Conservation (phyloP, 1,140 invertebrate species). For the Ips nitidus region DNA sequence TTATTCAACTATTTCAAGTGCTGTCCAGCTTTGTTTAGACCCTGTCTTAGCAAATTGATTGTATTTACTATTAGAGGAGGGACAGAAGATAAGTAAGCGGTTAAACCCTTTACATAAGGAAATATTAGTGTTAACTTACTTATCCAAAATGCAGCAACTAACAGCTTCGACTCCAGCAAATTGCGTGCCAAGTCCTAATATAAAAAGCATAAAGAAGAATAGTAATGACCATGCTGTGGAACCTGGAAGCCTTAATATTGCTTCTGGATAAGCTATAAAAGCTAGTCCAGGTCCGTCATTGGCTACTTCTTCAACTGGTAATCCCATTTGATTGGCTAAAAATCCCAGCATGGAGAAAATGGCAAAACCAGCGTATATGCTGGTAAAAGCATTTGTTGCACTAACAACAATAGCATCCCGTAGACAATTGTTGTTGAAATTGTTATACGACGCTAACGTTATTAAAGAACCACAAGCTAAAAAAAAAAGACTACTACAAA, state of each 20-base stretch:
- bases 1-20: too few relatives aligned
- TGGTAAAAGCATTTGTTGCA: slow-evolving; percentile 70
- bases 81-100: too few relatives aligned
- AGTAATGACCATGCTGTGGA: slow-evolving; percentile 77
- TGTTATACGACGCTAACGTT: slow-evolving; percentile 74
- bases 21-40: too few relatives aligned
- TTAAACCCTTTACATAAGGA: too few relatives aligned
- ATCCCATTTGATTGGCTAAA: slow-evolving; percentile 66
- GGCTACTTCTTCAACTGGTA: slow-evolving; percentile 62
- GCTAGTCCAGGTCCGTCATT: slow-evolving; percentile 74
- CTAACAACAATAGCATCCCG: slow-evolving; percentile 70
- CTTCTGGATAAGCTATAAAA: slow-evolving; percentile 81
- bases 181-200: slow-evolving; percentile 75
- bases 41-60: too few relatives aligned
- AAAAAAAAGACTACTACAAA: slow-evolving; percentile 11
- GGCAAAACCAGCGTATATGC: slow-evolving; percentile 73
- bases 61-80: too few relatives aligned
- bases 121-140: slow-evolving; percentile 44
- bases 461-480: slow-evolving; percentile 66
- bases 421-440: slow-evolving; percentile 72
- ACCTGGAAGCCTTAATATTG: slow-evolving; percentile 73
- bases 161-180: slow-evolving; percentile 82
- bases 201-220: slow-evolving; percentile 84
- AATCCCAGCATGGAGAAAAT: slow-evolving; percentile 84
- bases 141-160: slow-evolving; percentile 72